phyloP scores from a whole-genome alignment of 2,113 vertebrate species.

The Trogon surrucura region DNA sequence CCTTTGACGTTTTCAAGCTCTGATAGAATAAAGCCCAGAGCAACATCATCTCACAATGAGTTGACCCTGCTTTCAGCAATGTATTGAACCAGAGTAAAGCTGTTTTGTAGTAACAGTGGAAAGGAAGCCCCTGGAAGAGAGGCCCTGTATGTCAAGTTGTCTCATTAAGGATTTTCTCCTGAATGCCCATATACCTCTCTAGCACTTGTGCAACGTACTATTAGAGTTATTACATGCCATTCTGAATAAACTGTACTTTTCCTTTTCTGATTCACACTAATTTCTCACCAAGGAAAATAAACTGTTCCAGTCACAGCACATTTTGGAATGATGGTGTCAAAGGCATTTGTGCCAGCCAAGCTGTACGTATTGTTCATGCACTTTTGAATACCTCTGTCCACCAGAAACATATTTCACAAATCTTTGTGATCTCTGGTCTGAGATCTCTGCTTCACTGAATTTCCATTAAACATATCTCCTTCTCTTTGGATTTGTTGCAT shows the following conservation, averaged over 20 bases:
- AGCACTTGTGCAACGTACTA: neutral
- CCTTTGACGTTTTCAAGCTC: neutral
- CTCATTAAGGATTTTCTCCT: neutral
- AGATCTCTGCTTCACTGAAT: neutral
- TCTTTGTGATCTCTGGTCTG: neutral
- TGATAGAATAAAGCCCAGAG: neutral
- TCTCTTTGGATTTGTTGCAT: neutral
- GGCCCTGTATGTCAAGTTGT: neutral
- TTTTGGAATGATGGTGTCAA: neutral
- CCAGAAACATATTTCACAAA: neutral
- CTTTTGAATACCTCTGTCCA: neutral
- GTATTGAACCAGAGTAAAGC: neutral
- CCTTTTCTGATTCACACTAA: neutral
- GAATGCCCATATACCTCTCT: neutral
- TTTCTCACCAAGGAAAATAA: neutral
- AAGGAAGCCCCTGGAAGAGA: neutral
- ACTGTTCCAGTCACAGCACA: neutral
- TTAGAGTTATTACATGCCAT: neutral
- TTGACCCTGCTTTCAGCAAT: neutral
- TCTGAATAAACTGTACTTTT: neutral
- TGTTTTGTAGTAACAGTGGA: neutral
- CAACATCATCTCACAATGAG: neutral
- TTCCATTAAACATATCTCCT: neutral
- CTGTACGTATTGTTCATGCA: neutral
- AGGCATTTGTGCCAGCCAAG: neutral